Conservation (phyloP, 1,140 invertebrate genomes). For the Drosophila varians region DNA sequence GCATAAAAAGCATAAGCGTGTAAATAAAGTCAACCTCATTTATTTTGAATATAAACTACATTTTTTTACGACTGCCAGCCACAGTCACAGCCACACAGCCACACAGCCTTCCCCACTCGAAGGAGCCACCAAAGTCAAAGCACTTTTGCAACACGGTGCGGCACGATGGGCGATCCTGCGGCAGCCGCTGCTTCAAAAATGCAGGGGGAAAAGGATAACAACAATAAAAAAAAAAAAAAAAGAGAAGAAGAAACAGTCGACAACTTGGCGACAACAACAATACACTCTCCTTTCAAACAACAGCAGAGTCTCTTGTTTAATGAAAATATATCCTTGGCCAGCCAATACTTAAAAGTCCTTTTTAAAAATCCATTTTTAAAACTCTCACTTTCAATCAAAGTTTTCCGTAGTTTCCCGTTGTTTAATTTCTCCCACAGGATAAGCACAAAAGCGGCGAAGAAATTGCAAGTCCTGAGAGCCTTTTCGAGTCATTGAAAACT, state of each 20-base stretch:
- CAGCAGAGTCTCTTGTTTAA: slow-evolving; percentile 12
- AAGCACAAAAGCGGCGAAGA: background rate
- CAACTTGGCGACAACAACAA: slow-evolving; percentile 37
- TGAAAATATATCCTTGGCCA: no score
- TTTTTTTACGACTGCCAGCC: slow-evolving; percentile 76
- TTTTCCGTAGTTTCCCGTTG: no score
- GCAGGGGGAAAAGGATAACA: slow-evolving; percentile 20
- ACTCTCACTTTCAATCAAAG: no score
- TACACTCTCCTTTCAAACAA: background rate
- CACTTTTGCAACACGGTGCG: slow-evolving; percentile 63
- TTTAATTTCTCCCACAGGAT: background rate
- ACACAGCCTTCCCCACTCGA: slow-evolving; percentile 21
- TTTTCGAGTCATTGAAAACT: slow-evolving; percentile 9
- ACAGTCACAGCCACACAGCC: slow-evolving; percentile 32
- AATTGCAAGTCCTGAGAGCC: background rate
- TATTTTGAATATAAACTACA: slow-evolving; percentile 82
- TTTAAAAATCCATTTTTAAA: no score
- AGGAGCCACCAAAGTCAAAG: slow-evolving; percentile 64
- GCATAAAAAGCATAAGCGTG: slow-evolving; percentile 81
- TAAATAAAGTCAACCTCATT: slow-evolving; percentile 82
- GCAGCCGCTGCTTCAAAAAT: slow-evolving; percentile 1
- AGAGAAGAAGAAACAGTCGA: background rate
- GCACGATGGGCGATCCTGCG: background rate
- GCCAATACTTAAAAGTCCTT: no score
- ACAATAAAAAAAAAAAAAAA: slow-evolving; percentile 3